Evolutionary conservation across 2,797 vertebrate genomes (phyloP).

Genomic region (Hafferia zeledoni): DNA sequence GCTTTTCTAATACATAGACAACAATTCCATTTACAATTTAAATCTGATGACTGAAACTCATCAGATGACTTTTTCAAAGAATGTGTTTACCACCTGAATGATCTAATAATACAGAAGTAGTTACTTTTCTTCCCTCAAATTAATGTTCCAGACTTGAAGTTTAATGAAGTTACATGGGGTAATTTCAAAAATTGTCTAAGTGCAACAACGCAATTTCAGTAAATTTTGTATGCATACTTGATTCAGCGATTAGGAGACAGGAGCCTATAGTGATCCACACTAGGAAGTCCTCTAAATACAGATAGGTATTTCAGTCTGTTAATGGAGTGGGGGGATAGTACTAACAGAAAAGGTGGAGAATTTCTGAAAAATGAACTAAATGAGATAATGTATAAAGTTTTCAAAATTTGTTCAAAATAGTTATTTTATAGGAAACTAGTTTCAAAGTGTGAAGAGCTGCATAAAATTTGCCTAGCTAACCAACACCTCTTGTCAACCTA

Average conservation of each 20-base stretch:
- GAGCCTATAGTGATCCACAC: neutral
- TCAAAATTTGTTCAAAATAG: neutral
- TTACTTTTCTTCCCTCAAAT: constrained; percentile 39
- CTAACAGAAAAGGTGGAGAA: neutral
- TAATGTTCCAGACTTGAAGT: constrained; percentile 25
- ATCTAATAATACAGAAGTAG: constrained; percentile 47
- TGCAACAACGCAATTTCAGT: neutral
- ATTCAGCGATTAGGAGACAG: constrained; percentile 60
- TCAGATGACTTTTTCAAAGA: constrained; percentile 51
- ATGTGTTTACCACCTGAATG: constrained; percentile 51
- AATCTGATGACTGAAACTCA: constrained; percentile 71
- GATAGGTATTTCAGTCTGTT: neutral
- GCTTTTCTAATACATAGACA: constrained; percentile 67
- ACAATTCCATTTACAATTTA: constrained; percentile 73
- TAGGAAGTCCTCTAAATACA: constrained; percentile 43
- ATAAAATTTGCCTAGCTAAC: neutral
- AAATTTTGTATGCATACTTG: constrained; percentile 65
- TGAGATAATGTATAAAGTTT: neutral
- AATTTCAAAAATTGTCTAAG: constrained; percentile 62
- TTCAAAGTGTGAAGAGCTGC: neutral
- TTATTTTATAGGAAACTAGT: neutral
- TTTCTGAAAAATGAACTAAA: neutral
- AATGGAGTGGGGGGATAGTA: neutral
- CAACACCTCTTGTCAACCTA: neutral
- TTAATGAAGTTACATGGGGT: constrained; percentile 60